These are phyloP conservation scores for Perca flavescens DNA, from an alignment of 2,113 vertebrate genomes.

Conservation along the genomic window DNA sequence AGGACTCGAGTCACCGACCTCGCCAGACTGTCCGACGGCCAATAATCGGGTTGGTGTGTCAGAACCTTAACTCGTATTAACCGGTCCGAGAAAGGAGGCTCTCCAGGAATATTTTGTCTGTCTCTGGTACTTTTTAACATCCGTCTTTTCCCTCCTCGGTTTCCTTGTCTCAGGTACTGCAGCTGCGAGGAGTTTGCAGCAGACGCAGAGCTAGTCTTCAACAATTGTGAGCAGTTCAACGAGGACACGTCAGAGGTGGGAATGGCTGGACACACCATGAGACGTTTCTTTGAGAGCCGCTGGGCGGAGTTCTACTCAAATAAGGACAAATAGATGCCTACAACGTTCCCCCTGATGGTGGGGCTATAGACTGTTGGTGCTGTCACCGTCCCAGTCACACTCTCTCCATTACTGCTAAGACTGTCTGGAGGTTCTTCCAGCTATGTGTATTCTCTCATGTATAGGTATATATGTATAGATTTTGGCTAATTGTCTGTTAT, in stretches of 20 bases:
- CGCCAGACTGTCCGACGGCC: no score
- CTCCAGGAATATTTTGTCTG: not conserved
- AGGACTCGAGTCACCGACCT: no score
- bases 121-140: not conserved
- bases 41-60: no score
- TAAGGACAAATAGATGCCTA: slow-evolving; percentile 83
- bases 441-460: slow-evolving; percentile 77
- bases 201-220: slow-evolving; percentile 92
- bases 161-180: slow-evolving; percentile 85
- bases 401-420: slow-evolving; percentile 75
- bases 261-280: slow-evolving; percentile 90
- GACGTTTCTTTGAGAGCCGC: slow-evolving; percentile 93
- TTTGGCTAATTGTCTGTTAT: slow-evolving; percentile 80
- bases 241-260: slow-evolving; percentile 95
- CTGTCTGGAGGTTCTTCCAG: slow-evolving; percentile 78
- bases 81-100: not conserved
- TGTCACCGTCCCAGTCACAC: slow-evolving; percentile 59
- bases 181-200: slow-evolving; percentile 93
- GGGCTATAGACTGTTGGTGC: slow-evolving; percentile 64
- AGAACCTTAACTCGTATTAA: not conserved
- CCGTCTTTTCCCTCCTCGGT: not conserved
- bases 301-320: slow-evolving; percentile 96
- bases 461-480: slow-evolving; percentile 84
- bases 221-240: slow-evolving; percentile 96
- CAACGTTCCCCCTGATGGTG: slow-evolving; percentile 34